Conservation (phyloP, 2,888 invertebrate genomes). For the Dastarcus helophoroides region DNA sequence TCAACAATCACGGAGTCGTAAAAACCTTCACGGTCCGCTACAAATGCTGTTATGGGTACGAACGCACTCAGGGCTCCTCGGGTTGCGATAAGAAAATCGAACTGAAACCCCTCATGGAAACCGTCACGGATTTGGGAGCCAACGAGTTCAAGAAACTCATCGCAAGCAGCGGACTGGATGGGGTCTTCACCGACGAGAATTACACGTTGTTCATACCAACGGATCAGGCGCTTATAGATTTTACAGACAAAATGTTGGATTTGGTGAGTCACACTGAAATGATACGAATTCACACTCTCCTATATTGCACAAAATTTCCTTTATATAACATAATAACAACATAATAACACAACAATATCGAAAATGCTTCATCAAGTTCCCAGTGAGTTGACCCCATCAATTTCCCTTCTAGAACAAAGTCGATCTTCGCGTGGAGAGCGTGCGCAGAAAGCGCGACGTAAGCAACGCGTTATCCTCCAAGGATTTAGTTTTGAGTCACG, state of each 20-base stretch:
- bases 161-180: slow-evolving; percentile 40
- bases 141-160: slow-evolving; percentile 47
- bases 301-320: too few relatives aligned
- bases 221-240: slow-evolving; percentile 47
- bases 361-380: too few relatives aligned
- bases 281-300: too few relatives aligned
- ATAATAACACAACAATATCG: too few relatives aligned
- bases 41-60: slow-evolving; percentile 58
- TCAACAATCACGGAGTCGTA: slow-evolving; percentile 45
- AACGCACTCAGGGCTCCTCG: slow-evolving; percentile 30
- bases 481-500: slow-evolving; percentile 45
- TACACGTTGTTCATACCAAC: slow-evolving; percentile 52
- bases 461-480: slow-evolving; percentile 35
- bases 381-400: too few relatives aligned
- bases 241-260: slow-evolving; percentile 42
- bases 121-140: slow-evolving; percentile 45
- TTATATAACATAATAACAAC: too few relatives aligned
- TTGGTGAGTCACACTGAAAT: slow-evolving; percentile 43
- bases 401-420: too few relatives aligned
- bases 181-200: slow-evolving; percentile 41
- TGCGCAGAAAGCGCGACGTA: slow-evolving; percentile 19
- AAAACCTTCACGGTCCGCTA: slow-evolving; percentile 51
- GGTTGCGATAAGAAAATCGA: slow-evolving; percentile 40
- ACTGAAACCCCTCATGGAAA: slow-evolving; percentile 44
- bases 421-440: too few relatives aligned